A percentile compares a stretch with the other conserved stretches of the same genome.
phyloP scores from a whole-genome alignment of 2,888 invertebrate genomes.

The Lapara coniferarum region DNA sequence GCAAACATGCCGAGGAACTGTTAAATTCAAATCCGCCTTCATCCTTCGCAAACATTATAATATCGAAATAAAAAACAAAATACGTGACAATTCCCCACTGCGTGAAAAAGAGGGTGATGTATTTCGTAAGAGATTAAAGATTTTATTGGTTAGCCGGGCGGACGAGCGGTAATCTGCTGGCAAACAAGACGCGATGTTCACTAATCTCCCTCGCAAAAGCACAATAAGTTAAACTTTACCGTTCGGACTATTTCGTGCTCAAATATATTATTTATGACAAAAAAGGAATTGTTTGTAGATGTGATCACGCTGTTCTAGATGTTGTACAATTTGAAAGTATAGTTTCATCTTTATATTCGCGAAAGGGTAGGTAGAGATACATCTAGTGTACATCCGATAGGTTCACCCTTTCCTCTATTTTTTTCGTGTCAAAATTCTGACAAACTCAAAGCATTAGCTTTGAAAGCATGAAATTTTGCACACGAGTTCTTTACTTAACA shows the following conservation, averaged over 20 bases:
- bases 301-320: background rate
- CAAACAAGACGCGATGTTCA: slow-evolving; percentile 17
- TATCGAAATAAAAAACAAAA: background rate
- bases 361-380: too few relatives aligned
- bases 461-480: too few relatives aligned
- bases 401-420: too few relatives aligned
- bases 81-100: slow-evolving; percentile 2
- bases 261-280: slow-evolving; percentile 14
- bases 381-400: too few relatives aligned
- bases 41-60: background rate
- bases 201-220: slow-evolving; percentile 8
- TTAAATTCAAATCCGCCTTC: too few relatives aligned
- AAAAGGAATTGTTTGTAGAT: slow-evolving; percentile 1
- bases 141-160: slow-evolving; percentile 17
- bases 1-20: too few relatives aligned
- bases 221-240: slow-evolving; percentile 17
- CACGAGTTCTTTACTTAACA: too few relatives aligned
- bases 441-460: too few relatives aligned
- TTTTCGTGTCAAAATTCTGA: too few relatives aligned
- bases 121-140: background rate
- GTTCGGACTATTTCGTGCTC: slow-evolving; percentile 9
- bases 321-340: too few relatives aligned
- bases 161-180: background rate
- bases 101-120: too few relatives aligned
- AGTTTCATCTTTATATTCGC: too few relatives aligned